A percentile compares a stretch with the other conserved stretches of the same genome.
Evolutionary conservation across 2,113 vertebrate genomes (phyloP).

Genomic region (Hyaena hyaena): DNA sequence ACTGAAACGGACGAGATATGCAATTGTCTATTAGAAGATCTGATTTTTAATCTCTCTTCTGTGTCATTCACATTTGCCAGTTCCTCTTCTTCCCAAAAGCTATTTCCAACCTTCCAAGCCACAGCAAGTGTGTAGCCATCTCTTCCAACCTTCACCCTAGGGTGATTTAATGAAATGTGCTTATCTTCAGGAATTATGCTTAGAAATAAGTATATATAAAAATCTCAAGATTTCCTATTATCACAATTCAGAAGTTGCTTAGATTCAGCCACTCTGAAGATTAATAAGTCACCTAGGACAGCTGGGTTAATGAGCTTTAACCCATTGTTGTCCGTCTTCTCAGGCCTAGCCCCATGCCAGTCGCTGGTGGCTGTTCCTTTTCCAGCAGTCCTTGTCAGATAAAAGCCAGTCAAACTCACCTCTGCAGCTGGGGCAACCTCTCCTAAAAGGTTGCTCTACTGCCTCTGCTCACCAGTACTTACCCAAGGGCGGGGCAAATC

Average conservation of each 20-base stretch:
- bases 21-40: neutral
- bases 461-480: neutral
- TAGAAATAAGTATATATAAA: neutral
- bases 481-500: neutral
- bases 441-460: neutral
- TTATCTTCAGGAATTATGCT: neutral
- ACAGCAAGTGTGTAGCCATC: neutral
- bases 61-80: neutral
- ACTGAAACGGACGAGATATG: neutral
- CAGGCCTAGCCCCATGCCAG: neutral
- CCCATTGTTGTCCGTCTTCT: neutral
- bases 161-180: neutral
- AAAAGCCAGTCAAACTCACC: neutral
- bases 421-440: too few species aligned
- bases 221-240: neutral
- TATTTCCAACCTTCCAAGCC: neutral
- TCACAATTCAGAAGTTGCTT: neutral
- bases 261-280: neutral
- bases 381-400: neutral
- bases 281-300: neutral
- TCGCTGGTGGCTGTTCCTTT: neutral
- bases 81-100: neutral
- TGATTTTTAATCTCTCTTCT: neutral
- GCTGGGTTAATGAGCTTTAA: neutral
- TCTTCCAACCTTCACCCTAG: neutral